Percentiles rank a stretch among this genome's conserved stretches.
Conservation (phyloP, 2,888 invertebrate genomes). For the Molanna angustata region DNA sequence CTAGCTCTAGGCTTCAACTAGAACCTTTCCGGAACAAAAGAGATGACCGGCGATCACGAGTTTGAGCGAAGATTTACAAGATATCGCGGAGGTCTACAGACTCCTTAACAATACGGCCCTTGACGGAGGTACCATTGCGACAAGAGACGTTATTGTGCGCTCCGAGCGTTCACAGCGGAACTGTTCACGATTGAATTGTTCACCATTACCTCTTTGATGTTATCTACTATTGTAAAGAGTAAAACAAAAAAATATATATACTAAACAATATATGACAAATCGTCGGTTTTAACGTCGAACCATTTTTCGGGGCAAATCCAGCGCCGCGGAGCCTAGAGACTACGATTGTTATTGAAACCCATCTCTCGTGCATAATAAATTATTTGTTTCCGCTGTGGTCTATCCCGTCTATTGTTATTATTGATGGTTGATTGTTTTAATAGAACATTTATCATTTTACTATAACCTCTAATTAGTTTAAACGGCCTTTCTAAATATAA, state of each 20-base stretch:
- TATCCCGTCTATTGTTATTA: slow-evolving; percentile 27
- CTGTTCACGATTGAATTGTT: slow-evolving; percentile 27
- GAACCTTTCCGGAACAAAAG: slow-evolving; percentile 26
- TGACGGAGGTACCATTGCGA: slow-evolving; percentile 18
- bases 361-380: slow-evolving; percentile 27
- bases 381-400: slow-evolving; percentile 29
- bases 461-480: slow-evolving; percentile 29
- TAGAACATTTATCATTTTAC: slow-evolving; percentile 32
- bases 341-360: background rate
- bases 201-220: slow-evolving; percentile 29
- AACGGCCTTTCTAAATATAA: slow-evolving; percentile 19
- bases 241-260: slow-evolving; percentile 3
- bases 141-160: slow-evolving; percentile 27
- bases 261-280: slow-evolving; percentile 29
- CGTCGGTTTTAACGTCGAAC: slow-evolving; percentile 24
- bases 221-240: slow-evolving; percentile 31
- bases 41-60: slow-evolving; percentile 33
- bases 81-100: slow-evolving; percentile 24
- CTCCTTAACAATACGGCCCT: slow-evolving; percentile 25
- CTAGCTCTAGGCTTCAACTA: slow-evolving; percentile 6
- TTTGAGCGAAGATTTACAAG: slow-evolving; percentile 33
- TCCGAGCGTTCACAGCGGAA: slow-evolving; percentile 19
- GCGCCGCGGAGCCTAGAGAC: background rate
- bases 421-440: slow-evolving; percentile 32
- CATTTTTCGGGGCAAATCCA: slow-evolving; percentile 3